Evolutionary conservation across 2,113 vertebrate species (phyloP).

Genomic region (Channa argus): DNA sequence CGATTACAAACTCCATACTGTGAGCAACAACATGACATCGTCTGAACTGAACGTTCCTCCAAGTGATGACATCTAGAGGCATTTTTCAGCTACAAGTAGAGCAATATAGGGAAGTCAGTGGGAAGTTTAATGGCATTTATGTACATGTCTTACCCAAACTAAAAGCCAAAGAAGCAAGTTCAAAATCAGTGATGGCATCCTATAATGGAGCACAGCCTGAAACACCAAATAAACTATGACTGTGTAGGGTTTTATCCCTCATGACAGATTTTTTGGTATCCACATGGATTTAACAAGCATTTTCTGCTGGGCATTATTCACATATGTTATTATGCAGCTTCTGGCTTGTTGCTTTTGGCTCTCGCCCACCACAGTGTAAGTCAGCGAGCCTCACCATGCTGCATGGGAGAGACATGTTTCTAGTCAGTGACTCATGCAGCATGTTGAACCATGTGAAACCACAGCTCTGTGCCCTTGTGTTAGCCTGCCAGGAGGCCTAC

Average conservation of each 20-base stretch:
- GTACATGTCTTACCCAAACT: too few species aligned
- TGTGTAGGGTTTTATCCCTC: not conserved
- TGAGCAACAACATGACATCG: too few species aligned
- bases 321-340: conserved; percentile 13
- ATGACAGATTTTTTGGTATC: not conserved
- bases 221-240: too few species aligned
- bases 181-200: too few species aligned
- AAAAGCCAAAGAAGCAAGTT: too few species aligned
- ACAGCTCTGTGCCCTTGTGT: conserved; percentile 53
- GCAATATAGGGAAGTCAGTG: too few species aligned
- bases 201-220: too few species aligned
- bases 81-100: too few species aligned
- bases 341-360: conserved; percentile 43
- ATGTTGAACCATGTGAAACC: conserved; percentile 69
- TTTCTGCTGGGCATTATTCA: conserved; percentile 5
- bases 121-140: too few species aligned
- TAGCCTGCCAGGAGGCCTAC: conserved; percentile 62
- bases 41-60: too few species aligned
- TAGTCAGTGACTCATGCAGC: conserved; percentile 68
- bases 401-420: conserved; percentile 48
- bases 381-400: conserved; percentile 39
- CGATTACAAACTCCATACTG: too few species aligned
- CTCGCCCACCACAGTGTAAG: conserved; percentile 27
- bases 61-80: too few species aligned
- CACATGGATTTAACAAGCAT: not conserved